Evolutionary conservation across 2,797 vertebrate genomes (phyloP).

Genomic region (Spea hammondii): DNA sequence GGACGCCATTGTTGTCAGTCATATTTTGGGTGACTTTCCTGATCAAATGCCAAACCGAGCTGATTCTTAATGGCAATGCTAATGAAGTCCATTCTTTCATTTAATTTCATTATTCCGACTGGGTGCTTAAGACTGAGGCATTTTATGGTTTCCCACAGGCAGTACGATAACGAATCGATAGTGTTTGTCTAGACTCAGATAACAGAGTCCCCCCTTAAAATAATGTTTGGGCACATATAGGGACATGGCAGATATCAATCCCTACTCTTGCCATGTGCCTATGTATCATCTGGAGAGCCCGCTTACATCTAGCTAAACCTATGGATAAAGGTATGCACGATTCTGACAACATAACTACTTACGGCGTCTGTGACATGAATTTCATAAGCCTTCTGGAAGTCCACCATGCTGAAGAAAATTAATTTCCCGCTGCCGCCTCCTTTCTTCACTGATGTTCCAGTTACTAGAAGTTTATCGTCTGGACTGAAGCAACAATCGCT

Average conservation of each 20-base stretch:
- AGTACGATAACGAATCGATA: too few species aligned
- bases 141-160: too few species aligned
- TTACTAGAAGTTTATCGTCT: conserved; percentile 90
- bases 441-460: conserved; percentile 91
- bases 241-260: background rate
- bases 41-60: too few species aligned
- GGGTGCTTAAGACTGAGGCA: too few species aligned
- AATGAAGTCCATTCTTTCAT: too few species aligned
- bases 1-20: too few species aligned
- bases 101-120: too few species aligned
- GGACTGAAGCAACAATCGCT: conserved; percentile 97
- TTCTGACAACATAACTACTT: conserved; percentile 58
- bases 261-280: background rate
- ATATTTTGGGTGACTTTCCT: too few species aligned
- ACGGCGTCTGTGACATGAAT: conserved; percentile 91
- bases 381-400: conserved; percentile 86
- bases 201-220: too few species aligned
- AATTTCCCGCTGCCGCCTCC: conserved; percentile 87
- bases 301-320: background rate
- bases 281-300: background rate
- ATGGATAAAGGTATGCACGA: background rate
- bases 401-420: conserved; percentile 83
- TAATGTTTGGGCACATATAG: too few species aligned
- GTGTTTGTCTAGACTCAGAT: too few species aligned
- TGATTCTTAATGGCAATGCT: too few species aligned